These are phyloP conservation scores for Plectus sambesii DNA, from an alignment of 1,140 invertebrate species.

Conservation along the genomic window DNA sequence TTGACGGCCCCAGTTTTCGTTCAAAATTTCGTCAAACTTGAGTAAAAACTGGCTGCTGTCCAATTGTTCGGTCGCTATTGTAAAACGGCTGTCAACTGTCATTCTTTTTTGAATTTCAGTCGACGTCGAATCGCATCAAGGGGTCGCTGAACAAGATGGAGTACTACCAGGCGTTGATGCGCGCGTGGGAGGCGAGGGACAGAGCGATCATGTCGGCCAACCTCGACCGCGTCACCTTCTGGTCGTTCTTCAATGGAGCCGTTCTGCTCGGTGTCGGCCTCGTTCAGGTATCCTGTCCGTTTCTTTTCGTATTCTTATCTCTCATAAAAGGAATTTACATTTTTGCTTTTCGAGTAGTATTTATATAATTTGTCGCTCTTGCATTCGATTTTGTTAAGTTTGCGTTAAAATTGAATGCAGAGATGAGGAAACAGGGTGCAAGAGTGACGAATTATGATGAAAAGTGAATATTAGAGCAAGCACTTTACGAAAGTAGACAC, in stretches of 20 bases:
- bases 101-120: slow-evolving; percentile 36
- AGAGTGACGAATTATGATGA: no score
- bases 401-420: no score
- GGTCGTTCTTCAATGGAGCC: slow-evolving; percentile 45
- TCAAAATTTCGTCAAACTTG: slow-evolving; percentile 9
- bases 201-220: slow-evolving; percentile 46
- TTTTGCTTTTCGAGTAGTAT: no score
- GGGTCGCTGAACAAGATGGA: slow-evolving; percentile 45
- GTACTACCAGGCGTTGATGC: slow-evolving; percentile 45
- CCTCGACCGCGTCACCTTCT: slow-evolving; percentile 47
- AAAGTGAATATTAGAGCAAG: no score
- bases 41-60: slow-evolving; percentile 22
- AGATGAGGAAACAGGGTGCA: no score
- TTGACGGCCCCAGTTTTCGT: no score
- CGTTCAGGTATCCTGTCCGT: slow-evolving; percentile 46
- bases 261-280: slow-evolving; percentile 46
- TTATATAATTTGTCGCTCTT: no score
- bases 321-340: no score
- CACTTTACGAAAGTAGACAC: no score
- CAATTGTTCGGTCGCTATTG: slow-evolving; percentile 1
- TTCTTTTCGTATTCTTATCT: no score
- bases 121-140: slow-evolving; percentile 43
- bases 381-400: no score
- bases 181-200: slow-evolving; percentile 47
- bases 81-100: slow-evolving; percentile 1